These are phyloP conservation scores for Chydorus sphaericus DNA, from an alignment of 2,888 invertebrate genomes.

Conservation along the genomic window DNA sequence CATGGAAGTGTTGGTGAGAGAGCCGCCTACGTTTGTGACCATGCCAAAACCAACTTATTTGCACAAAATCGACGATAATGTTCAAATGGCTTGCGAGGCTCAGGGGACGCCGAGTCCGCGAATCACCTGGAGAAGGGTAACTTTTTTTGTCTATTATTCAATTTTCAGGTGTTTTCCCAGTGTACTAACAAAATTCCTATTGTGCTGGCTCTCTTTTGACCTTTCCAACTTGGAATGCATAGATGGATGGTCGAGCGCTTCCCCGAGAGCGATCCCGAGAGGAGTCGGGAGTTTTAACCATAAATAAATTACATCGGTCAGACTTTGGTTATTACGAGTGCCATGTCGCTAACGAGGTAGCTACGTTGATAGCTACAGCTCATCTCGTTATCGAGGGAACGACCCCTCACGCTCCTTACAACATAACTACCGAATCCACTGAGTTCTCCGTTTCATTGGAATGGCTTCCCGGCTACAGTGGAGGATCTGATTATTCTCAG, in stretches of 20 bases:
- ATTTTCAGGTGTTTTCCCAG: not conserved
- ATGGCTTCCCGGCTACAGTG: conserved; percentile 89
- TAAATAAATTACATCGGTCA: conserved; percentile 66
- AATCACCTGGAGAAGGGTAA: conserved; percentile 74
- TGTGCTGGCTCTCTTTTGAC: not conserved
- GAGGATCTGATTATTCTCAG: conserved; percentile 87
- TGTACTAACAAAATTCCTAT: not conserved
- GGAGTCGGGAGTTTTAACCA: conserved; percentile 77
- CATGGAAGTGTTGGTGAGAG: conserved; percentile 63
- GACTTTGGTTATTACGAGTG: conserved; percentile 95
- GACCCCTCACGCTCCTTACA: conserved; percentile 93
- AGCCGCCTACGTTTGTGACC: conserved; percentile 79
- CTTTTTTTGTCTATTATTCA: conserved; percentile 16
- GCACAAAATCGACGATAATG: conserved; percentile 72
- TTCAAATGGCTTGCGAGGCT: conserved; percentile 90
- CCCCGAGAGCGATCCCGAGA: conserved; percentile 65
- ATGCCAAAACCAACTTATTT: conserved; percentile 86
- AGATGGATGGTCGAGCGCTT: conserved; percentile 62
- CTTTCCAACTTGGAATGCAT: conserved; percentile 14
- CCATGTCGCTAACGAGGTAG: conserved; percentile 86
- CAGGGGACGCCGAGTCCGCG: conserved; percentile 77
- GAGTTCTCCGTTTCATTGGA: conserved; percentile 78
- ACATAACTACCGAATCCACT: conserved; percentile 74
- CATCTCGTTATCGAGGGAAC: conserved; percentile 85
- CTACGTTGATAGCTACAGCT: conserved; percentile 79